Evolutionary conservation across 23 tunicate genomes (phyloP), one percentile per base, ranked within the genome.

Genomic region (Styela clava): DNA sequence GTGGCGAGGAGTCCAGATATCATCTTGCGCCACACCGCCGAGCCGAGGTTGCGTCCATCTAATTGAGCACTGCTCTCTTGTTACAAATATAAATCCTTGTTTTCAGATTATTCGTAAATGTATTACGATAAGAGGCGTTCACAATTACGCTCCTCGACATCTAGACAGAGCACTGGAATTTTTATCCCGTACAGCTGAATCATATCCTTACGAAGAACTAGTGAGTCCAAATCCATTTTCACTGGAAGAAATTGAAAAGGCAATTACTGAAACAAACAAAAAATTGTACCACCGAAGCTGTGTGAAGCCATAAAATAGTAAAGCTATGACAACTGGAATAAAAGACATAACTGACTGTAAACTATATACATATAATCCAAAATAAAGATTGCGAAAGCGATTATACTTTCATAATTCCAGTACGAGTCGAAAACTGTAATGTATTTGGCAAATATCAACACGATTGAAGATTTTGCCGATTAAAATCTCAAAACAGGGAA

Each of bases 161-260:
- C 34, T 79, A 2, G 73, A 79, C 16, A 78, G 61, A 25, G 83
- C 83, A 3, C 44, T 79, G 23, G 73, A 79, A 62, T 79, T 79
- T 63, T 28, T 79, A 29, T 18, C 27, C 3, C 30, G 63, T 2
- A 79, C 83, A 7, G 24, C 27, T 62, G 37, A 79, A 2, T 7
- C 12, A 2, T 79, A 62, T 31, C 83, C 83, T 3, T 79, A 79
- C 63, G 83, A 79, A 12, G 83, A 79, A 3, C 73, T 79, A 2
- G 26, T 79, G 35, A 79, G 83, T 24, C 73, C 73, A 30, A 31
- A 52, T 28, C 25, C 83, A 23, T 79, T 65, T 31, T n/a, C 62
- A 3, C 63, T 79, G 73, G 25, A 79, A 62, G 70, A 79, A 3
- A 35, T 79, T 62, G 83, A 79, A 62, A 30, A 62, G 20, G 83